phyloP scores from a whole-genome alignment of 2,113 vertebrate species.

The Toxotes chatareus region DNA sequence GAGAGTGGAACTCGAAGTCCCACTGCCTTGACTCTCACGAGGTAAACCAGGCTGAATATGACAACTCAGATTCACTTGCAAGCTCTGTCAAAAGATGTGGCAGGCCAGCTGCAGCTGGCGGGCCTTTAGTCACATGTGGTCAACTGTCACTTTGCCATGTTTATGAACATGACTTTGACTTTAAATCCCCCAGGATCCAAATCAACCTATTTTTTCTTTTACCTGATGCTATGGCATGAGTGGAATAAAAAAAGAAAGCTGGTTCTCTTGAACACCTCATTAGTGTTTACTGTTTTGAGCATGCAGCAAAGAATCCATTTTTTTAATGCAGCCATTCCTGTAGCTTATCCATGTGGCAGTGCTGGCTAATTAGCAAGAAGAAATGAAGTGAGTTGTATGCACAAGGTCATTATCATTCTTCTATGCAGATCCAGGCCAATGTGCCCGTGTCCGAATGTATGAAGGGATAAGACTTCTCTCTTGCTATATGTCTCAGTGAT shows the following conservation, averaged over 20 bases:
- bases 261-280: not conserved
- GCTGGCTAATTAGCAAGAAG: not conserved
- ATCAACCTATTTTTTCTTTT: slow-evolving; percentile 26
- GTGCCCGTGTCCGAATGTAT: not conserved
- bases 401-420: slow-evolving; percentile 6
- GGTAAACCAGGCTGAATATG: slow-evolving; percentile 25
- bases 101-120: slow-evolving; percentile 42
- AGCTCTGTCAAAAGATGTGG: slow-evolving; percentile 34
- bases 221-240: not conserved
- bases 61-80: not conserved
- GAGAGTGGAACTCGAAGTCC: not conserved
- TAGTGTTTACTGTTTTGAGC: not conserved
- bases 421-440: slow-evolving; percentile 15
- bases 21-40: not conserved
- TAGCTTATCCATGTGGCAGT: not conserved
- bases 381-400: not conserved
- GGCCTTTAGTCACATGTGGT: slow-evolving; percentile 55
- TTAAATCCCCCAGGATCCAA: slow-evolving; percentile 28
- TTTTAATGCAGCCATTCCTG: not conserved
- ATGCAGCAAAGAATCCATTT: not conserved
- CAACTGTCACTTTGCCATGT: slow-evolving; percentile 54
- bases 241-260: not conserved
- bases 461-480: slow-evolving; percentile 1
- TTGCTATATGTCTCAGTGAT: slow-evolving; percentile 15
- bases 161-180: slow-evolving; percentile 34